A percentile compares a stretch with the other conserved stretches of the same genome.
phyloP scores from a whole-genome alignment of 2,888 invertebrate genomes.

The Chalcosyrphus nemorum region DNA sequence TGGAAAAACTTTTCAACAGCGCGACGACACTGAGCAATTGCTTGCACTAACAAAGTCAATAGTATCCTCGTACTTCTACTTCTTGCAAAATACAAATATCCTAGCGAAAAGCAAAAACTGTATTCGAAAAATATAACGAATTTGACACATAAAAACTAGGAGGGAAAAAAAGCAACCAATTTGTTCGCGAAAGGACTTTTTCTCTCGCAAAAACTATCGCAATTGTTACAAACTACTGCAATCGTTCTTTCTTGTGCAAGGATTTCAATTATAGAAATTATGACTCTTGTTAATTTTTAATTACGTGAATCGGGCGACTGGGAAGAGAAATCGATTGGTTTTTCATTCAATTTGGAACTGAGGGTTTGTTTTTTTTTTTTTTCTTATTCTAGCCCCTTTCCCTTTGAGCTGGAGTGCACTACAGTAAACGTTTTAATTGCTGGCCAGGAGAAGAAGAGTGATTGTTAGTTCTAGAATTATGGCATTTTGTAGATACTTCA shows the following conservation, averaged over 20 bases:
- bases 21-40: background rate
- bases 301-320: background rate
- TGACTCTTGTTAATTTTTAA: constrained; percentile 51
- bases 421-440: background rate
- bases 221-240: background rate
- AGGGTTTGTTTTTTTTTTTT: background rate
- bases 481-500: background rate
- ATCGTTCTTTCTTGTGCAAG: background rate
- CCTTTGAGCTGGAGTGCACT: background rate
- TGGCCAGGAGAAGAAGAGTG: background rate
- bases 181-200: constrained; percentile 20
- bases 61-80: background rate
- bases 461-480: background rate
- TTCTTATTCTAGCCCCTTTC: too few relatives aligned
- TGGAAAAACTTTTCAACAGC: constrained; percentile 30
- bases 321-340: constrained; percentile 24
- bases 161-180: background rate
- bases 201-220: background rate
- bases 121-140: background rate
- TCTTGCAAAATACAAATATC: background rate
- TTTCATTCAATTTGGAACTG: background rate
- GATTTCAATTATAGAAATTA: constrained; percentile 54
- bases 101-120: background rate
- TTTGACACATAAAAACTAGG: constrained; percentile 13
- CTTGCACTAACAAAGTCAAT: background rate